phyloP scores from a whole-genome alignment of 2,797 vertebrate genomes.

The Centropyge bicolor region DNA sequence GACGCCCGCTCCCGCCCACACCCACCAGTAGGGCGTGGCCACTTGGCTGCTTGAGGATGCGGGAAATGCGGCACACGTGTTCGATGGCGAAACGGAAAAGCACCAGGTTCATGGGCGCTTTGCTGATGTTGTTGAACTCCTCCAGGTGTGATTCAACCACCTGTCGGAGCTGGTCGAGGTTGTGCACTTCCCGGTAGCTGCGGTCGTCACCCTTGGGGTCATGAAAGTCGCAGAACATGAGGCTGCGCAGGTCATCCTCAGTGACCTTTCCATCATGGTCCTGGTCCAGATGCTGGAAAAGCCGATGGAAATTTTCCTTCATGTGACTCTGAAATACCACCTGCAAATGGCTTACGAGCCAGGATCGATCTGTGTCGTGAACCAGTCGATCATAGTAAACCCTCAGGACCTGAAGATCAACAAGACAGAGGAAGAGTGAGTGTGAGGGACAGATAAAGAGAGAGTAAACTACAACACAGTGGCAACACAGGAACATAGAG shows the following conservation, averaged over 20 bases:
- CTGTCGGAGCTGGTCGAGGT: conserved; percentile 84
- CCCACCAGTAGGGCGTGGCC: conserved; percentile 93
- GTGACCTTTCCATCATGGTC: conserved; percentile 87
- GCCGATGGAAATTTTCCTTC: conserved; percentile 85
- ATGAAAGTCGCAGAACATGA: conserved; percentile 96
- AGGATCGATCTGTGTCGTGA: conserved; percentile 87
- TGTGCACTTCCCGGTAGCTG: conserved; percentile 87
- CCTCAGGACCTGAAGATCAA: conserved; percentile 87
- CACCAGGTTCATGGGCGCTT: conserved; percentile 93
- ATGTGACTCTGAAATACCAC: conserved; percentile 82
- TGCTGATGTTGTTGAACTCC: conserved; percentile 92
- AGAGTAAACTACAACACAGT: not conserved
- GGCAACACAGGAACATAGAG: not conserved
- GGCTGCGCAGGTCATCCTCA: conserved; percentile 92
- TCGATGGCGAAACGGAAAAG: conserved; percentile 95
- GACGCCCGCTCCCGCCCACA: conserved; percentile 92
- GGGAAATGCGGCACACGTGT: conserved; percentile 92
- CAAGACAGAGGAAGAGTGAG: conserved; percentile 7
- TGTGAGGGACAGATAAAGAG: not conserved
- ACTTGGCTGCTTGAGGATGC: conserved; percentile 92
- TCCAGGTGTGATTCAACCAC: conserved; percentile 90
- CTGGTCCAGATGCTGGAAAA: conserved; percentile 88
- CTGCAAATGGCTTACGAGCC: conserved; percentile 89
- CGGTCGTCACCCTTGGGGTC: conserved; percentile 90
- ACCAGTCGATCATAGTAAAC: conserved; percentile 95